phyloP scores from a whole-genome alignment of 1,140 invertebrate species.

The Plectrocnemia conspersa region DNA sequence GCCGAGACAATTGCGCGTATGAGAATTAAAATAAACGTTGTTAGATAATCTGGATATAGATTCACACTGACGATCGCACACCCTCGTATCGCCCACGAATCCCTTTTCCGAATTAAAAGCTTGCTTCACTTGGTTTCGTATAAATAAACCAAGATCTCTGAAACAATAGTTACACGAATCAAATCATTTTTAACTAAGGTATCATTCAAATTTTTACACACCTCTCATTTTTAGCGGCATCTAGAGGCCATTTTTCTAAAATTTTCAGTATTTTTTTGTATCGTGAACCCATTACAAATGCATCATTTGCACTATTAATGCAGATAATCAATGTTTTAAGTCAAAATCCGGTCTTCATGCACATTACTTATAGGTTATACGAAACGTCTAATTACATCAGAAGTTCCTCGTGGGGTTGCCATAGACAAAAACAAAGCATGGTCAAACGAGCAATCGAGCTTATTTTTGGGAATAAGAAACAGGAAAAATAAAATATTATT shows the following conservation, averaged over 20 bases:
- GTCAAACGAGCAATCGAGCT: no score
- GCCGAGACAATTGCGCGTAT: background rate
- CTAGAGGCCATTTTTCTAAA: slow-evolving; percentile 75
- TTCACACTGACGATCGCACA: slow-evolving; percentile 62
- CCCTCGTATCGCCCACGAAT: slow-evolving; percentile 50
- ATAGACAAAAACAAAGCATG: no score
- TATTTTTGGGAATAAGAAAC: no score
- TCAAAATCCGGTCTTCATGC: no score
- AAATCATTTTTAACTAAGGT: background rate
- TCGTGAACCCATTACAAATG: slow-evolving; percentile 54
- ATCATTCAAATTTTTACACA: slow-evolving; percentile 41
- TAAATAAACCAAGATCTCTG: slow-evolving; percentile 72
- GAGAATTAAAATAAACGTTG: slow-evolving; percentile 55
- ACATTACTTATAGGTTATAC: no score
- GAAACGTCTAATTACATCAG: no score
- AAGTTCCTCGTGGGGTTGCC: no score
- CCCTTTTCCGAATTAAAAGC: slow-evolving; percentile 60
- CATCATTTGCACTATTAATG: no score
- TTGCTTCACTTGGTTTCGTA: slow-evolving; percentile 63
- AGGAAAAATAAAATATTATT: no score
- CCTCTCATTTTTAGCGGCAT: slow-evolving; percentile 67
- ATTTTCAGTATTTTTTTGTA: slow-evolving; percentile 71
- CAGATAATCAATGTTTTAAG: no score
- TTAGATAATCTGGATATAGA: slow-evolving; percentile 65
- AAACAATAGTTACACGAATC: slow-evolving; percentile 39